These are phyloP conservation scores for Apomyelois bistriatella DNA, from an alignment of 2,888 invertebrate genomes.

Conservation along the genomic window DNA sequence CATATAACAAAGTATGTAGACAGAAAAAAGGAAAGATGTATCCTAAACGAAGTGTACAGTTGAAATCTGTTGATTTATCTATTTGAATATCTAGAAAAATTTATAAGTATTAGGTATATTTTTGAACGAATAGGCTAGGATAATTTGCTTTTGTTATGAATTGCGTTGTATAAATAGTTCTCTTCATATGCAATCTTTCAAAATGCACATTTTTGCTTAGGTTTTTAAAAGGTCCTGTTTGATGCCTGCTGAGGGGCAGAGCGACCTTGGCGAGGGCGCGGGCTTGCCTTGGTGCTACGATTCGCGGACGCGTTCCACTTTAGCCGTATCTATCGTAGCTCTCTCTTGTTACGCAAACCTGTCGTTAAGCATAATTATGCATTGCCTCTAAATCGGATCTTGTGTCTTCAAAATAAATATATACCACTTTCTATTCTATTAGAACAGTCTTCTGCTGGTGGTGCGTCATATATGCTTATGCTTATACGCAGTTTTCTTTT, in stretches of 20 bases:
- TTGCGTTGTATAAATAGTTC: too few relatives aligned
- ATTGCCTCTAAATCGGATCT: constrained; percentile 62
- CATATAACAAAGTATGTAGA: constrained; percentile 20
- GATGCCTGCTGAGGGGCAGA: constrained; percentile 9
- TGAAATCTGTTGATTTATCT: neutral
- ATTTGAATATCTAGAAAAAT: too few relatives aligned
- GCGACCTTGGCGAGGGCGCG: constrained; percentile 61
- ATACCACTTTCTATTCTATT: constrained; percentile 69
- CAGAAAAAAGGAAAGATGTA: constrained; percentile 1
- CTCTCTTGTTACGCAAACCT: constrained; percentile 79
- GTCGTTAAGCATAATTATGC: constrained; percentile 75
- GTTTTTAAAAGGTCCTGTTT: neutral
- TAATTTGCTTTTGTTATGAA: too few relatives aligned
- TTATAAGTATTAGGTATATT: too few relatives aligned
- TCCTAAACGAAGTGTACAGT: neutral
- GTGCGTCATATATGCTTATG: neutral
- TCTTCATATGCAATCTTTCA: too few relatives aligned
- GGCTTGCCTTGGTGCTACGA: constrained; percentile 50
- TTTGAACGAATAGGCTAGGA: too few relatives aligned
- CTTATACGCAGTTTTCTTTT: too few relatives aligned
- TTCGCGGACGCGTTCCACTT: constrained; percentile 75
- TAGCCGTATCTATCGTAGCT: constrained; percentile 47
- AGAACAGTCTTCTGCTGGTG: constrained; percentile 39
- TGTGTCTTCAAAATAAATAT: constrained; percentile 34
- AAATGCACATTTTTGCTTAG: neutral